Conservation (phyloP, 2,797 vertebrate genomes). For the Macropodus opercularis region DNA sequence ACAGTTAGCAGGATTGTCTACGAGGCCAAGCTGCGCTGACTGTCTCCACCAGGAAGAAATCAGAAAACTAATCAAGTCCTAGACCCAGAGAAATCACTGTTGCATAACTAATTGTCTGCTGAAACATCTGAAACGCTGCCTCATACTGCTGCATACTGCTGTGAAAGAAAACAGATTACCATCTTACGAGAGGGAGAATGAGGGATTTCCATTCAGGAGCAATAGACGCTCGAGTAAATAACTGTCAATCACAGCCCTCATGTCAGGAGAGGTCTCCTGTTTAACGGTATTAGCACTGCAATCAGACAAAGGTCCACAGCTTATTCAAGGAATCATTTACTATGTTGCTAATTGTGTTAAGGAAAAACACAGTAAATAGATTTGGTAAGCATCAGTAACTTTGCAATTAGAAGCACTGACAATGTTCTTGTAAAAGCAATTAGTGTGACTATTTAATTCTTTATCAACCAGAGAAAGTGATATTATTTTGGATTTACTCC, state of each 20-base stretch:
- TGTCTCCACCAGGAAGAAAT: conserved; percentile 33
- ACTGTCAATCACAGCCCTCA: conserved; percentile 37
- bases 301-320: conserved; percentile 12
- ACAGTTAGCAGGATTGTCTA: conserved; percentile 22
- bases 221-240: conserved; percentile 5
- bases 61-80: conserved; percentile 59
- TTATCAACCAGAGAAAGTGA: conserved; percentile 15
- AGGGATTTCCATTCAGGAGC: conserved; percentile 23
- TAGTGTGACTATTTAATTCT: conserved; percentile 47
- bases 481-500: conserved; percentile 4
- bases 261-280: conserved; percentile 6
- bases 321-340: conserved; percentile 26
- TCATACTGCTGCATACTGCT: conserved; percentile 25
- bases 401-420: conserved; percentile 29
- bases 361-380: conserved; percentile 8
- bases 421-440: conserved; percentile 17
- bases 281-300: conserved; percentile 15
- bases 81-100: conserved; percentile 47
- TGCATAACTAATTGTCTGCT: conserved; percentile 67
- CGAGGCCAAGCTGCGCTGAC: conserved; percentile 7
- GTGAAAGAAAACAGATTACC: conserved; percentile 16
- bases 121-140: conserved; percentile 42
- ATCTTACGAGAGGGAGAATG: conserved; percentile 18
- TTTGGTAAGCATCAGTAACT: conserved; percentile 38
- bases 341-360: conserved; percentile 7